Evolutionary conservation across 2,888 invertebrate species (phyloP).

Genomic region (Lomographa bimaculata): DNA sequence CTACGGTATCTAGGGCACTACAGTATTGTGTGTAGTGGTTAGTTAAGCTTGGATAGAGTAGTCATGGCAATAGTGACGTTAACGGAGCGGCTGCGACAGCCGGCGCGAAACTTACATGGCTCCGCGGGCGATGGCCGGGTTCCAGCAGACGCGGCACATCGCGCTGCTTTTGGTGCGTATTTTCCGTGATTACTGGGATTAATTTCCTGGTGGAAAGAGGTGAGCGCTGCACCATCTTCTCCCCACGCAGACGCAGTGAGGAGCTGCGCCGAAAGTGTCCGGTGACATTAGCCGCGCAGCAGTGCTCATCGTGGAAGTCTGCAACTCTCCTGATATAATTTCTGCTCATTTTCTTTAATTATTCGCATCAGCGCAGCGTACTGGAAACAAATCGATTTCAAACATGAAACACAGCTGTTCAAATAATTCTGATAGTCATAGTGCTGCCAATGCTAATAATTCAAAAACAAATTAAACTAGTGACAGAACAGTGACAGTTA

Average conservation of each 20-base stretch:
- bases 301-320: conserved; percentile 77
- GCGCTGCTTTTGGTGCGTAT: conserved; percentile 74
- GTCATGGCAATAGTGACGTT: conserved; percentile 42
- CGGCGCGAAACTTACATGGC: conserved; percentile 79
- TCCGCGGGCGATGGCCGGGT: conserved; percentile 80
- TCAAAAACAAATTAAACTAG: too few species aligned
- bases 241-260: conserved; percentile 88
- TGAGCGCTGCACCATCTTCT: conserved; percentile 83
- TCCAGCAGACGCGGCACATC: conserved; percentile 72
- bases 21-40: conserved; percentile 14
- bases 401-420: conserved; percentile 66
- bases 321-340: conserved; percentile 67
- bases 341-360: conserved; percentile 74
- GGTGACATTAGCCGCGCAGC: conserved; percentile 79
- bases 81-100: conserved; percentile 4
- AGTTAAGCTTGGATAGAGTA: conserved; percentile 40
- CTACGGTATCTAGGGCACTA: conserved; percentile 12
- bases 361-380: conserved; percentile 67
- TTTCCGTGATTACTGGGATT: conserved; percentile 86
- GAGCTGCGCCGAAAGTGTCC: conserved; percentile 85
- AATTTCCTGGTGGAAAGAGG: conserved; percentile 78
- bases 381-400: conserved; percentile 64
- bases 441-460: too few species aligned
- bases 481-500: too few species aligned
- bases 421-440: too few species aligned